Percentiles rank a stretch among this genome's conserved stretches.
phyloP scores from a whole-genome alignment of 64 coral and sea anemone genomes.

The Orbicella faveolata region DNA sequence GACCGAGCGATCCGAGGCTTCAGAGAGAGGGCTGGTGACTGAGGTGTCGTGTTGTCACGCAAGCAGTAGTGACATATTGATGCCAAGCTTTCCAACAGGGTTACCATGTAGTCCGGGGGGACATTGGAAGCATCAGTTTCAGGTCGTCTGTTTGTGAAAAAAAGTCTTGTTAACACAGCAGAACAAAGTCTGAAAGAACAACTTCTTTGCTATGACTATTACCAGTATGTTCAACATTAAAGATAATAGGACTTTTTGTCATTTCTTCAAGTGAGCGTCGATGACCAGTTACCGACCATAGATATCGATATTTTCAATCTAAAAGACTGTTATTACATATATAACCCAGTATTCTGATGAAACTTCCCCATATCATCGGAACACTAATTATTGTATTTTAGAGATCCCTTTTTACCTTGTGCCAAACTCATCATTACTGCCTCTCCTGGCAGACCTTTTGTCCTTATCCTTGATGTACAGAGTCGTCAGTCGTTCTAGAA shows the following conservation, averaged over 20 bases:
- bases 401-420: not conserved
- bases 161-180: not conserved
- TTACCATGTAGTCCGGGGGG: conserved; percentile 86
- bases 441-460: not conserved
- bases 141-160: not conserved
- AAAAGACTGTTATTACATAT: too few species aligned
- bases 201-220: too few species aligned
- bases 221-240: too few species aligned
- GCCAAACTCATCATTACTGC: not conserved
- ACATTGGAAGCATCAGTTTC: conserved; percentile 13
- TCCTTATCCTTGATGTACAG: conserved; percentile 47
- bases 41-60: conserved; percentile 61
- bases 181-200: not conserved
- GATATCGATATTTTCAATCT: too few species aligned
- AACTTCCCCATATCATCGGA: too few species aligned
- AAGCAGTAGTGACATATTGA: conserved; percentile 95
- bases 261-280: too few species aligned
- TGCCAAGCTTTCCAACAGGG: conserved; percentile 71
- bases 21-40: conserved; percentile 83
- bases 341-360: too few species aligned
- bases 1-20: conserved; percentile 76
- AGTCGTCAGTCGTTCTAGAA: conserved; percentile 59
- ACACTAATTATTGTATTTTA: not conserved
- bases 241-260: too few species aligned
- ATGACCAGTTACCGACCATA: too few species aligned